Evolutionary conservation across 2,113 vertebrate genomes (phyloP).

Genomic region (Chlamydotis undulata): DNA sequence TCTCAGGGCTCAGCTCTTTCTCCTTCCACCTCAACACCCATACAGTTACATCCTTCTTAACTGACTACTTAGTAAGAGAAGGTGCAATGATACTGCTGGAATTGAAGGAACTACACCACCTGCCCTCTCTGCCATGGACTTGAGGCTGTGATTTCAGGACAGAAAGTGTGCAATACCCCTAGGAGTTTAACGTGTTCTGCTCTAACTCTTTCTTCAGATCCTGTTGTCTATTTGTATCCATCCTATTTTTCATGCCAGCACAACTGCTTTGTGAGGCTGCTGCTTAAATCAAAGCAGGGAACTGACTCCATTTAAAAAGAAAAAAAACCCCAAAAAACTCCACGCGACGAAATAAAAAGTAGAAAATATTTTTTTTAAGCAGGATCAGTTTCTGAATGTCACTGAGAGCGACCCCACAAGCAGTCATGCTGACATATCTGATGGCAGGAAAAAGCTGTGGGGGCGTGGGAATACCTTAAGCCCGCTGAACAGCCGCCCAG

Average conservation of each 20-base stretch:
- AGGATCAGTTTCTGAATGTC: slow-evolving; percentile 31
- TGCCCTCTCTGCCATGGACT: not conserved
- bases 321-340: not conserved
- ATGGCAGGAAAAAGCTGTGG: slow-evolving; percentile 60
- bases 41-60: not conserved
- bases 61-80: not conserved
- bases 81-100: not conserved
- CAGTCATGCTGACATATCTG: slow-evolving; percentile 54
- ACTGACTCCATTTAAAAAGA: not conserved
- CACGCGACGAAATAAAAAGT: not conserved
- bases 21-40: not conserved
- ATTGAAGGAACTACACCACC: not conserved
- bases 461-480: slow-evolving; percentile 68
- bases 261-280: not conserved
- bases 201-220: not conserved
- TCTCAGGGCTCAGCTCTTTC: not conserved
- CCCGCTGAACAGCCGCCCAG: slow-evolving; percentile 1
- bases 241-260: not conserved
- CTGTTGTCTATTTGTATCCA: not conserved
- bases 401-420: slow-evolving; percentile 46
- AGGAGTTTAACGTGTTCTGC: not conserved
- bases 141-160: not conserved
- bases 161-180: not conserved
- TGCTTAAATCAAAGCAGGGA: not conserved
- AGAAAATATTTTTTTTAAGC: slow-evolving; percentile 35